A percentile compares a stretch with the other conserved stretches of the same genome.
Conservation (phyloP, 2,888 invertebrate species). For the Ophion obscuratus region DNA sequence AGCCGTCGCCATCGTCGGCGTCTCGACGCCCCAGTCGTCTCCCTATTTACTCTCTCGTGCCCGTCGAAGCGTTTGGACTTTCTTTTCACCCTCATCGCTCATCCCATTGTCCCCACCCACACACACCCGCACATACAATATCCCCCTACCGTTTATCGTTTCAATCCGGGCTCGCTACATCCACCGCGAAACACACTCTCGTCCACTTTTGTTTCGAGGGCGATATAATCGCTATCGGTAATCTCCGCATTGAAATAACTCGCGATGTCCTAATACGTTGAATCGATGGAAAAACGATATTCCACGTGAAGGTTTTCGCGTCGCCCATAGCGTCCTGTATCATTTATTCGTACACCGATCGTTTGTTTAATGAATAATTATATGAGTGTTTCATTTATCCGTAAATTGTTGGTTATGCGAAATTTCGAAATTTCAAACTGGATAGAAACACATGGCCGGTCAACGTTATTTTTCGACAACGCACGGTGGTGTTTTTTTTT, state of each 20-base stretch:
- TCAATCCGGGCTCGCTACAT: constrained; percentile 42
- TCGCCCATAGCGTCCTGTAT: constrained; percentile 20
- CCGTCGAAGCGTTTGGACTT: constrained; percentile 67
- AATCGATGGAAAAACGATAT: constrained; percentile 50
- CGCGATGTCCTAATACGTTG: constrained; percentile 6
- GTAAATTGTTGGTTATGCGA: background rate
- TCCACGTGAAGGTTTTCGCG: constrained; percentile 23
- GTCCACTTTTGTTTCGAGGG: constrained; percentile 51
- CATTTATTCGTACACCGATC: constrained; percentile 20
- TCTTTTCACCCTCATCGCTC: constrained; percentile 39
- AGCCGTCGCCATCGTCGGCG: constrained; percentile 54
- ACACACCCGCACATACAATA: constrained; percentile 36
- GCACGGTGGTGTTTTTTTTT: background rate
- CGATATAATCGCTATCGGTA: constrained; percentile 49
- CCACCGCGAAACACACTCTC: constrained; percentile 30
- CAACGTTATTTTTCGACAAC: background rate
- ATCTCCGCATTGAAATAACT: constrained; percentile 46
- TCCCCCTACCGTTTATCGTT: constrained; percentile 31
- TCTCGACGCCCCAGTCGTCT: constrained; percentile 76
- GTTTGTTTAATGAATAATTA: constrained; percentile 21
- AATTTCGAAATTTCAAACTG: background rate
- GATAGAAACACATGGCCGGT: background rate
- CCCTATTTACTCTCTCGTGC: constrained; percentile 77
- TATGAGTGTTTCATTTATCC: constrained; percentile 1
- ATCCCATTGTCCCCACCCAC: constrained; percentile 23